These are phyloP conservation scores for Furcifer pardalis DNA, from an alignment of 2,797 vertebrate species.

Conservation along the genomic window DNA sequence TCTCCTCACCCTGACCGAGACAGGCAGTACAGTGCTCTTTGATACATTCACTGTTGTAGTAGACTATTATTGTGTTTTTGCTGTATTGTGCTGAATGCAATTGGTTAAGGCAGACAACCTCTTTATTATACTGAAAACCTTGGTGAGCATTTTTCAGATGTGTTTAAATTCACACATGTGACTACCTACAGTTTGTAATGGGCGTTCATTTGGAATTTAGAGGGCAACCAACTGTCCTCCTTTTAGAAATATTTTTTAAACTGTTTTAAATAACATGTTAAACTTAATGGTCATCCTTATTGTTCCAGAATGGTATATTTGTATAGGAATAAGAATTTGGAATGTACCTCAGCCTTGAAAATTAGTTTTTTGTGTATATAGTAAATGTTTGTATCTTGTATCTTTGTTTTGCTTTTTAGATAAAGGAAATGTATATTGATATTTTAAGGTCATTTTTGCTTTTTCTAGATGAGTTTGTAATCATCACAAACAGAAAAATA, in stretches of 20 bases:
- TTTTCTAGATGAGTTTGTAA: conserved; percentile 84
- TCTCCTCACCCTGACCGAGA: conserved; percentile 5
- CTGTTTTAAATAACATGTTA: conserved; percentile 73
- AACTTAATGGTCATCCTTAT: conserved; percentile 62
- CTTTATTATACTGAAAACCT: conserved; percentile 66
- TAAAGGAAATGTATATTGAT: conserved; percentile 78
- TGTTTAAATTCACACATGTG: conserved; percentile 70
- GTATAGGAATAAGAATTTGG: conserved; percentile 69
- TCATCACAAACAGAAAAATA: conserved; percentile 80
- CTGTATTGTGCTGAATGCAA: conserved; percentile 56
- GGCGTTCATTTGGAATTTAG: conserved; percentile 68
- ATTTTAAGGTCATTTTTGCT: conserved; percentile 81
- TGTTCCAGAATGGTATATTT: conserved; percentile 70
- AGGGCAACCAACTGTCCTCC: conserved; percentile 56
- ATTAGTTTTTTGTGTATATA: conserved; percentile 66
- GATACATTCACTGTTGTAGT: conserved; percentile 42
- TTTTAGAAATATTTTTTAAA: conserved; percentile 57
- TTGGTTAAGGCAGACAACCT: conserved; percentile 57
- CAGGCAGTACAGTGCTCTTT: conserved; percentile 13
- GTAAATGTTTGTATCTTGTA: conserved; percentile 76
- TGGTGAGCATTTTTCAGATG: conserved; percentile 53
- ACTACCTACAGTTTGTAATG: conserved; percentile 64
- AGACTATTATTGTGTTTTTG: conserved; percentile 62
- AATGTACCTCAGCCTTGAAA: conserved; percentile 70
- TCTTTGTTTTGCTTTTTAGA: conserved; percentile 80